Evolutionary conservation across 2,888 invertebrate genomes (phyloP), one percentile per base, ranked within the genome.

Genomic region (Papilio protenor): DNA sequence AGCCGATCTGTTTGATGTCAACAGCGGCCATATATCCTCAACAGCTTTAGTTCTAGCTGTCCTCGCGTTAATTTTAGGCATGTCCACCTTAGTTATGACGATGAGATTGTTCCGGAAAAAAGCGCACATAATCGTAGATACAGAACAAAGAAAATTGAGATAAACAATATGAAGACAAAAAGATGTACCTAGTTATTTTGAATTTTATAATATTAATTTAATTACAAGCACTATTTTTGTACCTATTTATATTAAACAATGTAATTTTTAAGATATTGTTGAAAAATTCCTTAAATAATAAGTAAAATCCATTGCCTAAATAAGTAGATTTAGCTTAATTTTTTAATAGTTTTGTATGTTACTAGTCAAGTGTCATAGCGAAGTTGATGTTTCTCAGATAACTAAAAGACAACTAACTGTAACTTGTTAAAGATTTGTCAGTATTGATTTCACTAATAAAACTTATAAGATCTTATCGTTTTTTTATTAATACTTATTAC

Each of bases 141-240:
- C 92, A 87, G 91, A 91, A 80, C 88, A 85, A 40, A 87, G 90
- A 77, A 92, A 94, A 84, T 86, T 85, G 64, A 92, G 92, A 89
- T 93, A 93, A 84, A 18, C 33, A 5, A 69, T 21, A 21, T 69
- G 5, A 69, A 69, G 45, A 45, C 21, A 69, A 3, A 61, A 57
- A 80, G 45, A 66, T 40, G 40, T 40, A 75, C 76, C 40, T 80
- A 10, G 55, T 80, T 81, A 81, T 84, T 84, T 81, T 80, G 81
- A 77, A 81, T 81, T 80, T 77, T 73, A 76, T 77, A 76, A 33
- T 75, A 52, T 78, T 79, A 73, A 64, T 61, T 71, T 71, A 61
- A 74, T 71, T 47, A 23, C 55, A 49, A 73, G 21, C 45, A 5
- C 14, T 76, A 71, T 79, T 76, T 79, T 75, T 74, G 47, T 64